Evolutionary conservation across 2,113 vertebrate genomes (phyloP).

Genomic region (Phyllostomus hastatus): DNA sequence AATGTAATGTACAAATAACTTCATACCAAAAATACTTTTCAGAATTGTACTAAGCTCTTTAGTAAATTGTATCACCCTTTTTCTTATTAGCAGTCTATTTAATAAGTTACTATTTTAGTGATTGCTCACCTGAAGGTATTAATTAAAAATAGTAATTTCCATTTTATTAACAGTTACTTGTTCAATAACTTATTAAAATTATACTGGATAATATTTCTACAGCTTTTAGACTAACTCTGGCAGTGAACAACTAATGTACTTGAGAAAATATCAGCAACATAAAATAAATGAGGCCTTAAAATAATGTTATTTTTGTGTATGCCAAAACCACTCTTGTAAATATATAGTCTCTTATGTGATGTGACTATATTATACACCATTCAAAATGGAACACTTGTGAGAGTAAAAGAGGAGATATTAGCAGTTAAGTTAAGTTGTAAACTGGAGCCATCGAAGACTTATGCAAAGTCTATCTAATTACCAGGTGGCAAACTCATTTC

Average conservation of each 20-base stretch:
- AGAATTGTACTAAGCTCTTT: neutral
- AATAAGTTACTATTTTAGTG: neutral
- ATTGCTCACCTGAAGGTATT: neutral
- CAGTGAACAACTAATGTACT: neutral
- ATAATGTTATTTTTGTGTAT: neutral
- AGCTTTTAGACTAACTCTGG: neutral
- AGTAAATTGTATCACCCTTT: neutral
- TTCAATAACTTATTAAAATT: neutral
- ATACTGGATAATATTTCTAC: neutral
- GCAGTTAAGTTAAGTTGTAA: neutral
- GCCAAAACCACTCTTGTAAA: neutral
- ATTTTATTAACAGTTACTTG: neutral
- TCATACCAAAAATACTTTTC: neutral
- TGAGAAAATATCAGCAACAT: neutral
- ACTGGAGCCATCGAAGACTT: too few relatives aligned
- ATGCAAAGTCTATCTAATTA: neutral
- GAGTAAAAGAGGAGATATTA: neutral
- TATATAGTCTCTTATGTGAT: neutral
- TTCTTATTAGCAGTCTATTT: neutral
- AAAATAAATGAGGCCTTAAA: neutral
- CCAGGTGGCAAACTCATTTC: neutral
- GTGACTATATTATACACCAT: neutral
- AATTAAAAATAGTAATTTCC: constrained; percentile 31
- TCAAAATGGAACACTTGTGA: neutral
- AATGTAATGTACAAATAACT: accelerated